Conservation (phyloP, 2,113 vertebrate species). For the Syrrhaptes paradoxus region DNA sequence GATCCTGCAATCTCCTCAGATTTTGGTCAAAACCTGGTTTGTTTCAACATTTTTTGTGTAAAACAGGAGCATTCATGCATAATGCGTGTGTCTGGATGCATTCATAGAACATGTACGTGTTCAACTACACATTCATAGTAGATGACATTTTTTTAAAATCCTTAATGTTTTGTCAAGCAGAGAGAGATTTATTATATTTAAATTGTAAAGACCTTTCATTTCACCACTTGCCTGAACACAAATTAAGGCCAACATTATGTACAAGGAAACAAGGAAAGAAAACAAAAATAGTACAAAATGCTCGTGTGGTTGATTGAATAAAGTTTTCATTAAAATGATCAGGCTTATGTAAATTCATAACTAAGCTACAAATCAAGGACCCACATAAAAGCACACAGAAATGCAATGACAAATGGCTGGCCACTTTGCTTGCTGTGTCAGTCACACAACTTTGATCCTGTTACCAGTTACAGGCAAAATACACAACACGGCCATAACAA, state of each 20-base stretch:
- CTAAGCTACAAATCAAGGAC: neutral
- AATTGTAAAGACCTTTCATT: neutral
- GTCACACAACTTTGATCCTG: neutral
- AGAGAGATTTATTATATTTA: neutral
- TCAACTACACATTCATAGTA: neutral
- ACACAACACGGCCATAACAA: rapidly evolving
- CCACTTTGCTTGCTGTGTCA: neutral
- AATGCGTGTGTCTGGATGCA: neutral
- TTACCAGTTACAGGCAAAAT: neutral
- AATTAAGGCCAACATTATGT: neutral
- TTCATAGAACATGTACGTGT: neutral
- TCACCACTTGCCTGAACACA: neutral
- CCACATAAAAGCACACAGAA: neutral
- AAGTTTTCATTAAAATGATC: neutral
- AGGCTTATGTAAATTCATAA: neutral
- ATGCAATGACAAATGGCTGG: neutral
- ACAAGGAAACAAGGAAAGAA: neutral
- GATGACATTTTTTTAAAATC: neutral
- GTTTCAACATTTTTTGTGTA: neutral
- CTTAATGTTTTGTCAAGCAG: neutral
- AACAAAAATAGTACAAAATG: neutral
- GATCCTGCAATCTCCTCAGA: neutral
- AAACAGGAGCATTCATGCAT: neutral
- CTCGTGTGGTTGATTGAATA: neutral
- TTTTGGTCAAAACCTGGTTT: neutral